A percentile compares a stretch with the other conserved stretches of the same genome.
Evolutionary conservation across 2,888 invertebrate species (phyloP).

Genomic region (Drosophila tanythrix): DNA sequence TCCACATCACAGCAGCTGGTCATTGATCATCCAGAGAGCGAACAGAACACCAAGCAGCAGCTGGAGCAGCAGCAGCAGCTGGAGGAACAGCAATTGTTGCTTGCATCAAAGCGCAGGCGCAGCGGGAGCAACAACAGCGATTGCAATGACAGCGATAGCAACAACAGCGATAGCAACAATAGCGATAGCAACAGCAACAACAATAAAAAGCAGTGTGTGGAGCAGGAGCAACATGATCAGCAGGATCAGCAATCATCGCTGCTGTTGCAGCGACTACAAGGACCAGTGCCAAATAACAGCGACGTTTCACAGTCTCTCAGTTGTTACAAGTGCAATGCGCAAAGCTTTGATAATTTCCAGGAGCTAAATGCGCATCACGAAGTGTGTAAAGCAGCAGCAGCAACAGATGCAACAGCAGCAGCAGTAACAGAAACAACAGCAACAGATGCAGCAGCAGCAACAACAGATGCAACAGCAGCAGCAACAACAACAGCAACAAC

Average conservation of each 20-base stretch:
- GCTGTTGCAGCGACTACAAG: conserved; percentile 65
- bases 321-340: conserved; percentile 90
- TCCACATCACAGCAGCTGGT: conserved; percentile 83
- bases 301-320: conserved; percentile 19
- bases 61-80: conserved; percentile 33
- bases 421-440: background rate
- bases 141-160: conserved; percentile 37
- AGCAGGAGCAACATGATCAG: background rate
- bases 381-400: conserved; percentile 83
- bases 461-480: background rate
- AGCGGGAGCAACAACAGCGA: conserved; percentile 60
- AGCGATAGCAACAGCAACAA: conserved; percentile 26
- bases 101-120: conserved; percentile 5
- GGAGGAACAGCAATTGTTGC: conserved; percentile 17
- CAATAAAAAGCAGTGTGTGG: conserved; percentile 25
- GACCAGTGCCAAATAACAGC: conserved; percentile 18
- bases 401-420: background rate
- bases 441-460: background rate
- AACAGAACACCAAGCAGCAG: conserved; percentile 45
- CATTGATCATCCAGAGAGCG: conserved; percentile 82
- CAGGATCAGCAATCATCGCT: conserved; percentile 30
- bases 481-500: background rate
- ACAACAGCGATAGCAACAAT: conserved; percentile 54
- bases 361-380: conserved; percentile 90
- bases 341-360: conserved; percentile 88